Evolutionary conservation across 1,140 invertebrate genomes (phyloP).

Genomic region (Paraescarpia echinospica): DNA sequence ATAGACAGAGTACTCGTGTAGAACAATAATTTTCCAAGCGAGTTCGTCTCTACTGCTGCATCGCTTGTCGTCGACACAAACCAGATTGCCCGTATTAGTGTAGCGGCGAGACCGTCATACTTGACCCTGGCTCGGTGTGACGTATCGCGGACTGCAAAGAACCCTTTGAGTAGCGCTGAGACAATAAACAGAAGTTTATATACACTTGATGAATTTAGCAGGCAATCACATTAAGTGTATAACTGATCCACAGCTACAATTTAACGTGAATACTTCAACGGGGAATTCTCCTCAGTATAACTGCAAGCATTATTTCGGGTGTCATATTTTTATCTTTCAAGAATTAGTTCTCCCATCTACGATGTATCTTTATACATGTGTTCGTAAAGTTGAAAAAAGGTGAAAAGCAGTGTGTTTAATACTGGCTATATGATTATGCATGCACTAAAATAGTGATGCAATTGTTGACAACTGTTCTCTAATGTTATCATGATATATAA

Average conservation of each 20-base stretch:
- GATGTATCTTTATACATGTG: background rate
- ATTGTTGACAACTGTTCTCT: background rate
- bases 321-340: background rate
- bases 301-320: background rate
- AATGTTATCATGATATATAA: background rate
- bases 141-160: background rate
- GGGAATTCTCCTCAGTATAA: background rate
- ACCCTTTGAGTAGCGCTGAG: background rate
- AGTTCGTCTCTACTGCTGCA: background rate
- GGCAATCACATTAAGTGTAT: background rate
- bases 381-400: no score
- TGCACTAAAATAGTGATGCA: no score
- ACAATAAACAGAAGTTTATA: background rate
- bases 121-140: background rate
- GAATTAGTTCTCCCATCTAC: background rate
- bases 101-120: background rate
- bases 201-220: background rate
- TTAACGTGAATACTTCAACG: background rate
- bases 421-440: no score
- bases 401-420: no score
- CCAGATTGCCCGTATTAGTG: background rate
- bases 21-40: background rate
- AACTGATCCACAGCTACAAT: background rate
- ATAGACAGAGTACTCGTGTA: background rate
- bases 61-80: background rate